These are phyloP conservation scores for Eptesicus fuscus DNA, from an alignment of 2,113 vertebrate species.

Conservation along the genomic window DNA sequence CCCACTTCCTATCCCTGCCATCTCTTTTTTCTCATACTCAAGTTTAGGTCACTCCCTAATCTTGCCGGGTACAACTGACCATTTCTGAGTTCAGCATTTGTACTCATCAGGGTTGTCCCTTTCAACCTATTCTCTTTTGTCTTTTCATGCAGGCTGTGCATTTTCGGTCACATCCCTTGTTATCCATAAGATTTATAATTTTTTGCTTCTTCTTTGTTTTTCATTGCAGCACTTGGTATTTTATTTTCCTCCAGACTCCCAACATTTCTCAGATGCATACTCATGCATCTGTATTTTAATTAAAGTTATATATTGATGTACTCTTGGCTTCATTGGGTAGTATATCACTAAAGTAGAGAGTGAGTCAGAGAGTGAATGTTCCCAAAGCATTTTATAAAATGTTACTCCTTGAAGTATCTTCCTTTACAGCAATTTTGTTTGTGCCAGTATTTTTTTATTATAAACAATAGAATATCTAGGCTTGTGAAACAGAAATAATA, in stretches of 20 bases:
- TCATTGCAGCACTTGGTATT: neutral
- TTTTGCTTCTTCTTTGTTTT: conserved; percentile 40
- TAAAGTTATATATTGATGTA: conserved; percentile 66
- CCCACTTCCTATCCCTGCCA: neutral
- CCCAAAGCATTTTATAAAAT: conserved; percentile 38
- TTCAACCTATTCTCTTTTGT: conserved; percentile 6
- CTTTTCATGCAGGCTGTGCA: conserved; percentile 18
- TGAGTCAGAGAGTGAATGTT: neutral
- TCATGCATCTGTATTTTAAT: conserved; percentile 52
- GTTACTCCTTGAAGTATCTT: conserved; percentile 44
- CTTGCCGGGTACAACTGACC: neutral
- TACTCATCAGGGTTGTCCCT: neutral
- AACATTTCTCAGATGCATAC: conserved; percentile 19
- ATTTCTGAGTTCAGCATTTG: neutral
- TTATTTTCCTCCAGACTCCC: conserved; percentile 30
- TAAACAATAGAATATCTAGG: neutral
- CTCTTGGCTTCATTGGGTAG: conserved; percentile 53
- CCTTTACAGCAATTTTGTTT: neutral
- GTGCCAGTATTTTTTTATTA: neutral
- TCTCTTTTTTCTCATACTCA: neutral
- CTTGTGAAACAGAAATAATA: neutral
- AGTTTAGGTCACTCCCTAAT: neutral
- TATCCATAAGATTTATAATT: conserved; percentile 29
- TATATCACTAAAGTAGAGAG: conserved; percentile 31
- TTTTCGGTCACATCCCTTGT: conserved; percentile 16